Conservation (phyloP, 2,888 invertebrate species). For the Drosophila neonasuta region DNA sequence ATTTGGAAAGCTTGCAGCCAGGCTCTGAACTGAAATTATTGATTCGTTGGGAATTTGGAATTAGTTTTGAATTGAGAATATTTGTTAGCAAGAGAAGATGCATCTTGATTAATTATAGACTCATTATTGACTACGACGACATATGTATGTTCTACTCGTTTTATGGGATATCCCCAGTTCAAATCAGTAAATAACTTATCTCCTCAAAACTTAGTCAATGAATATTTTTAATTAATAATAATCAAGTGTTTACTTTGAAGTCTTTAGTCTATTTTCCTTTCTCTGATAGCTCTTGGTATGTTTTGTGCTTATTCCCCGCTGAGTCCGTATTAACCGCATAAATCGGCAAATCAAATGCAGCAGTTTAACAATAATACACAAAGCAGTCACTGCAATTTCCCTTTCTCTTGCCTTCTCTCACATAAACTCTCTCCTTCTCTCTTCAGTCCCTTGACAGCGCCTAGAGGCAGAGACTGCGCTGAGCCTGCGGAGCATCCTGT, state of each 20-base stretch:
- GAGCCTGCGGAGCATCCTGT: conserved; percentile 3
- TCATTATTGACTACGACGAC: not conserved
- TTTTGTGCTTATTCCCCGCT: not conserved
- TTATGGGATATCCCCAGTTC: not conserved
- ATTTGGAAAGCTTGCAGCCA: no score
- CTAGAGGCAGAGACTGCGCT: not conserved
- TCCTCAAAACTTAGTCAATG: not conserved
- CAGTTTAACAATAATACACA: conserved; percentile 51
- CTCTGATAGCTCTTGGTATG: not conserved
- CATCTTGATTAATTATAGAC: not conserved
- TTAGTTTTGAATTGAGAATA: no score
- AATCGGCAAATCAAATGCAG: conserved; percentile 57
- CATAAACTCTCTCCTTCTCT: not conserved
- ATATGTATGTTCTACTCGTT: not conserved
- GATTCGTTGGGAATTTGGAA: no score
- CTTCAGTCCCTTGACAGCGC: not conserved
- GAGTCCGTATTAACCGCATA: conserved; percentile 44
- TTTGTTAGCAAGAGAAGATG: not conserved
- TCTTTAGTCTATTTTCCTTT: not conserved
- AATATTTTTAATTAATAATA: not conserved
- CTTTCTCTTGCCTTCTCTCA: not conserved
- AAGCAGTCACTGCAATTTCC: conserved; percentile 11
- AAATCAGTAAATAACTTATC: not conserved
- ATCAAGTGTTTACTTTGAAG: not conserved
- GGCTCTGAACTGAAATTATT: no score